Evolutionary conservation across 2,797 vertebrate species (phyloP), one percentile per base, ranked within the genome.

Genomic region (Sebastes aleutianus): DNA sequence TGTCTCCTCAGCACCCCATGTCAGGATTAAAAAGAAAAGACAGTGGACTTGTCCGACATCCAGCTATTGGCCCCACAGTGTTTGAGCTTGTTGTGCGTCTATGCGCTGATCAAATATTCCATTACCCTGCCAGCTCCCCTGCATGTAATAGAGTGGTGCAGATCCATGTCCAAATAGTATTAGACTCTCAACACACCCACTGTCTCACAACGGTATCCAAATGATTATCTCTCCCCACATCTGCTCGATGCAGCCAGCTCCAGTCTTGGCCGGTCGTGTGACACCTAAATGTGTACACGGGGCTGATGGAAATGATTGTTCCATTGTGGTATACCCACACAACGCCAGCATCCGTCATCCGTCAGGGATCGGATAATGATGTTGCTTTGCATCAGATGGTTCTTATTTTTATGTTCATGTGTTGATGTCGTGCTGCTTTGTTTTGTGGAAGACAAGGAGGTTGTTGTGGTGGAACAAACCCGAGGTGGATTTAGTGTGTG

Each of bases 111-210:
- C 80, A 90, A 91, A 93, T 93, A 94, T 93, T 90, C 89, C 80
- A 92, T 92, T 85, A 88, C 80, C 83, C 74, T 78, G 87, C 79
- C 82, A 78, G 72, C 77, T 80, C 31, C 39, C 57, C 83, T 80
- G 84, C 72, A 34, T 82, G 85, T 91, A 91, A 89, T 88, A 85
- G 89, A 89, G 88, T 89, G 84, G 83, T 82, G 87, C 84, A 81
- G 82, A 92, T 90, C 89, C 89, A 80, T 89, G 89, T 86, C 82
- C 85, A 93, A 93, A 93, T 84, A 90, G 34, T 74, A 87, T 89
- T 91, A 89, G 79, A 79, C 82, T 85, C 78, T 82, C 81, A 78
- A 81, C 84, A 76, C 87, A 83, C 87, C 83, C 88, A 80, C 87
- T 87, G 81, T 50, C 67, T 84, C 29, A 53, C 81, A 90, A 82